Conservation (phyloP, 64 coral and sea anemone genomes). For the Dendronephthya gigantea region DNA sequence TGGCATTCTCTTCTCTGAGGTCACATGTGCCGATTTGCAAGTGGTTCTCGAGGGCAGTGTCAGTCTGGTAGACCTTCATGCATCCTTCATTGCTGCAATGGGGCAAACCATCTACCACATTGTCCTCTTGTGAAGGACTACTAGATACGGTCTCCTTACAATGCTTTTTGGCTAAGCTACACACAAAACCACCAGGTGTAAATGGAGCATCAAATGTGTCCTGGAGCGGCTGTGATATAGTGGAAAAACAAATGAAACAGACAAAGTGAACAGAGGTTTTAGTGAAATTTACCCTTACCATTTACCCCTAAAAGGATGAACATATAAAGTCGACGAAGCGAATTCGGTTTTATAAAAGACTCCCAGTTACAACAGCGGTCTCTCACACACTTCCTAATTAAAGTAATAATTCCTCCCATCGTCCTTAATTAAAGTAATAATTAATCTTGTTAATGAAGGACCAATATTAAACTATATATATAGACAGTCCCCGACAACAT, state of each 20-base stretch:
- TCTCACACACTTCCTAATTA: too few relatives aligned
- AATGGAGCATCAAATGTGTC: background rate
- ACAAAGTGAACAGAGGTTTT: background rate
- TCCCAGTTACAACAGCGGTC: too few relatives aligned
- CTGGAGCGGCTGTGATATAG: background rate
- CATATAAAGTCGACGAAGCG: too few relatives aligned
- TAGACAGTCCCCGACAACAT: too few relatives aligned
- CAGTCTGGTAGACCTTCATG: conserved; percentile 32
- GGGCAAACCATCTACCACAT: background rate
- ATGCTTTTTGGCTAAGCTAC: background rate
- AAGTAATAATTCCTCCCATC: too few relatives aligned
- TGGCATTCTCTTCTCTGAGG: conserved; percentile 9
- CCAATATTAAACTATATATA: too few relatives aligned
- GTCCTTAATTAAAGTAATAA: too few relatives aligned
- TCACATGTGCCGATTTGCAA: conserved; percentile 43
- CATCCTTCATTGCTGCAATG: conserved; percentile 44
- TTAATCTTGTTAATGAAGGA: too few relatives aligned
- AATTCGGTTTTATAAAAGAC: too few relatives aligned
- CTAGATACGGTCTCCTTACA: background rate
- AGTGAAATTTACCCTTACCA: too few relatives aligned
- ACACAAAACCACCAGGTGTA: background rate
- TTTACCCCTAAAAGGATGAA: too few relatives aligned
- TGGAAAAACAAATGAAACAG: background rate
- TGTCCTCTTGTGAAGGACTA: background rate
- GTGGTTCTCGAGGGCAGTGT: conserved; percentile 41